Evolutionary conservation across 2,113 vertebrate species (phyloP).

Genomic region (Sylvietta virens): DNA sequence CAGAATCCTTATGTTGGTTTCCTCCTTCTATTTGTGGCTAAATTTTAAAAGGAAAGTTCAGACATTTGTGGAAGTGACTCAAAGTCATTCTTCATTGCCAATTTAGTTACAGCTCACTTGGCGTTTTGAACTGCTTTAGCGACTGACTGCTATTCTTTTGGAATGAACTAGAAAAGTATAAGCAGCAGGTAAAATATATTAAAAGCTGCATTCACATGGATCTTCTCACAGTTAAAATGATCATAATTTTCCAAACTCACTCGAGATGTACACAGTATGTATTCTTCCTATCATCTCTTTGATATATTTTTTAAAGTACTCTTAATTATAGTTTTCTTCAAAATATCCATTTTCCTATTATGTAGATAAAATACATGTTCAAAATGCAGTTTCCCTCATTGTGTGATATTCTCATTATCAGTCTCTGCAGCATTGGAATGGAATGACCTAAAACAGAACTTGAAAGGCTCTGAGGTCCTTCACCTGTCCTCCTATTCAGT

Average conservation of each 20-base stretch:
- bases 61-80: constrained; percentile 1
- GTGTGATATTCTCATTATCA: not conserved
- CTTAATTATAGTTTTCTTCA: constrained; percentile 21
- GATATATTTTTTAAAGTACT: not conserved
- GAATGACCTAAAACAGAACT: not conserved
- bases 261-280: constrained; percentile 9
- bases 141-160: constrained; percentile 57
- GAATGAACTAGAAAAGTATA: constrained; percentile 48
- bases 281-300: not conserved
- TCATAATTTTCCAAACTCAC: not conserved
- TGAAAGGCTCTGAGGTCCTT: not conserved
- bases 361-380: constrained; percentile 5
- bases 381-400: not conserved
- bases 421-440: fast-evolving
- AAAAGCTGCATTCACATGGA: constrained; percentile 23
- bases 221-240: constrained; percentile 9
- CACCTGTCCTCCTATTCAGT: not conserved
- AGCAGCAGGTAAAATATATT: constrained; percentile 65
- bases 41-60: constrained; percentile 55
- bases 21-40: constrained; percentile 43
- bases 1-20: not conserved
- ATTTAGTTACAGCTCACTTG: constrained; percentile 40
- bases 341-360: constrained; percentile 28
- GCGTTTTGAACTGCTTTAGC: constrained; percentile 38
- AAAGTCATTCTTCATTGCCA: constrained; percentile 40